These are phyloP conservation scores for Marmota flaviventris DNA, from an alignment of 2,113 vertebrate genomes.

Conservation along the genomic window DNA sequence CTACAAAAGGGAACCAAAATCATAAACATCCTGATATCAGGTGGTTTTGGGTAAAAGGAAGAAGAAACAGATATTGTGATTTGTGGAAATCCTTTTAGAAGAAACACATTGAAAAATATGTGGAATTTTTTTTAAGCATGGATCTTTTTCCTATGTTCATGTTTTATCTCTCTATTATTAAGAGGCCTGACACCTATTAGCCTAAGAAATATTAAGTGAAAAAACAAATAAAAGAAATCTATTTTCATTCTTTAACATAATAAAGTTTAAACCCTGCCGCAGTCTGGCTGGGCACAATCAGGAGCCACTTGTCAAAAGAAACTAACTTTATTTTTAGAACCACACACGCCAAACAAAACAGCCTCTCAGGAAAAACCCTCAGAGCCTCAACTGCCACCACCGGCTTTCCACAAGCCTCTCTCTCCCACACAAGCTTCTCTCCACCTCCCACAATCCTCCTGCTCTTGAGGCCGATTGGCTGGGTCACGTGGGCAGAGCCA, in stretches of 20 bases:
- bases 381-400: no score
- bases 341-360: no score
- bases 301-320: no score
- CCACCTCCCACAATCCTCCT: no score
- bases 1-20: neutral
- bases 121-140: neutral
- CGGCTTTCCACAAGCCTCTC: no score
- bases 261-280: neutral
- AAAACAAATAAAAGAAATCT: neutral
- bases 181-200: neutral
- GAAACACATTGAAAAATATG: neutral
- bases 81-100: neutral
- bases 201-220: neutral
- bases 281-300: no score
- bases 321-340: no score
- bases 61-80: neutral
- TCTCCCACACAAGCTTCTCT: no score
- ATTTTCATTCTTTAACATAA: neutral
- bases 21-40: neutral
- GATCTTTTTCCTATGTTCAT: neutral
- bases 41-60: neutral
- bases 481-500: no score
- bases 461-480: no score
- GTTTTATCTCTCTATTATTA: neutral
- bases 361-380: no score